Base-by-base conservation (phyloP, 2,113 vertebrate genomes). In the Myotis brandtii region DNA sequence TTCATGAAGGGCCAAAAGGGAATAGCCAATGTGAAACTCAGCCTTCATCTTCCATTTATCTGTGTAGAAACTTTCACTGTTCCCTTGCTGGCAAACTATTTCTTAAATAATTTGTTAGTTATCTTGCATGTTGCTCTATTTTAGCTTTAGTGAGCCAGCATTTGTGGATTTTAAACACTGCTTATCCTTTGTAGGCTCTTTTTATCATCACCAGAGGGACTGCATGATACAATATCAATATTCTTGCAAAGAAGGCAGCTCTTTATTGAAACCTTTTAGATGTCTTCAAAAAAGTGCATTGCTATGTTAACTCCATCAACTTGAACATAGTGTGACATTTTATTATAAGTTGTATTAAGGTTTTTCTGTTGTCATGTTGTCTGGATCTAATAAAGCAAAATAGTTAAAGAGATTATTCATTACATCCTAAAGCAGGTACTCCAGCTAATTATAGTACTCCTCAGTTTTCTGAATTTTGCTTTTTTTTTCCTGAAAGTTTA, bases 101-200 rank as follows among this genome's bases (percentile, higher is more conserved):
- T 91, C 94, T 73, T 89, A 95, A 90, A 89, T 82, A 4, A 91
- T 97, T 95, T 94, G 66, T 83, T 90, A 97, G 25, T 59, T 96
- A 70, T 64, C 64, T 89, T 43, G 64, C 23, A 43, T 23, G 79
- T 5, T 89, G 72, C 0, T 7, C 27, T 86, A 82, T 84, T 94
- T 96, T 86, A 84, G 88, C 25, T 91, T 20, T 17, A 88, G 0
- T 25, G 27, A 66, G 80, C 56, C 93, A 27, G 30, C 89, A 7
- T 96, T 94, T 83, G 96, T 75, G 34, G 3, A 27, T 64, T 95
- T 97, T 96, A 73, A 93, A 54, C 30, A 79, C 40, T 89, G 37
- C 13, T 91, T 83, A 90, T 96, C 17, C 34, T 96, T 72, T 95
- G 43, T 70, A 95, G 48, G 77, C 1, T 25, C 25, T 87, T 87